Percentiles rank a stretch among this genome's conserved stretches.
These are phyloP conservation scores for Dinomys branickii DNA, from an alignment of 2,113 vertebrate genomes.

Conservation along the genomic window DNA sequence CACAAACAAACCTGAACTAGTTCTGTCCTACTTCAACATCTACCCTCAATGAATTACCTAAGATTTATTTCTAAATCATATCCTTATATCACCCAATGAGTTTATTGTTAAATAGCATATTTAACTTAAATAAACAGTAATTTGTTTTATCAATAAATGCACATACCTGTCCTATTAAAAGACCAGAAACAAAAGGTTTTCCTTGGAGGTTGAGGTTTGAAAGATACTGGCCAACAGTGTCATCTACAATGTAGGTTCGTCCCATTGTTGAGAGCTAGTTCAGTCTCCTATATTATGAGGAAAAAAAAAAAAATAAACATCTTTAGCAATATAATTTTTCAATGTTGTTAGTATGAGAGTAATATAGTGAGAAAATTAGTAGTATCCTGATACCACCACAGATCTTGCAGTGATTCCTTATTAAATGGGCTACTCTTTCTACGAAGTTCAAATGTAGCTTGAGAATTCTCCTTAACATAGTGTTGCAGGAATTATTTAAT, in stretches of 20 bases:
- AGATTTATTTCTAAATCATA: background rate
- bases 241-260: constrained; percentile 88
- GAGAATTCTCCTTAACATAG: background rate
- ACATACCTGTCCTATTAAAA: constrained; percentile 95
- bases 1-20: background rate
- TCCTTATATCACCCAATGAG: background rate
- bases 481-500: background rate
- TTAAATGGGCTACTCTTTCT: background rate
- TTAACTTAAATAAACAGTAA: constrained; percentile 28
- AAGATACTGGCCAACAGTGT: constrained; percentile 86
- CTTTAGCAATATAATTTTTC: background rate
- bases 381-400: background rate
- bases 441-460: constrained; percentile 33
- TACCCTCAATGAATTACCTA: background rate
- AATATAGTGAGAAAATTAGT: background rate
- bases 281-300: constrained; percentile 41
- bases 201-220: constrained; percentile 79
- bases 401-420: background rate
- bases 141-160: constrained; percentile 22
- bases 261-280: constrained; percentile 83
- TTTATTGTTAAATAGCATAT: background rate
- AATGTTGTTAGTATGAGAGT: background rate
- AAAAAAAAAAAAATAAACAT: background rate
- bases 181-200: constrained; percentile 87
- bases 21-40: background rate